Evolutionary conservation across 1,140 invertebrate species (phyloP), one percentile per base, ranked within the genome.

Genomic region (Antheraea pernyi): DNA sequence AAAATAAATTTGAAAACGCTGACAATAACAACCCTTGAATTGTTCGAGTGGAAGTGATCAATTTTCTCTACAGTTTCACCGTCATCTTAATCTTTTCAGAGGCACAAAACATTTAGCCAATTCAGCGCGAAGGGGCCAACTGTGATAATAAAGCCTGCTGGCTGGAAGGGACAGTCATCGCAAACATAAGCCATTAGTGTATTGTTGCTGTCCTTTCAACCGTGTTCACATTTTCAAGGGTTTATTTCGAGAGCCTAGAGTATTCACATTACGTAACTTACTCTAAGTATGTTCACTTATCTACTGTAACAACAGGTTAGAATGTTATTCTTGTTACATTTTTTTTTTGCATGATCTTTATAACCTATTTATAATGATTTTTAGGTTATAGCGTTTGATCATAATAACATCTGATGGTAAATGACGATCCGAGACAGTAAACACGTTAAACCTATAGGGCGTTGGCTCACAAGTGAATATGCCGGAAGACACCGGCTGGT

Each of bases 41-140:
- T 80, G 77, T 74, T 86, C 76, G 70, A 83, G 82, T 88, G 88
- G 82, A 91, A 91, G 79, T 86, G 87, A 91, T 90, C 86, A 89
- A 90, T 89, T 89, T 89, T 91, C 84, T 85, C 82, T 84, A 91
- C 84, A 89, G 88, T 91, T 90, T 90, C 85, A 84, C 83, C 85
- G 83, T 88, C 86, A 85, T 89, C 85, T 90, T 78, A 77, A 89
- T 87, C 86, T 91, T 90, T 89, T 89, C 81, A 85, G 75, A 74
- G 75, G 81, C 83, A 89, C 84, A 91, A 91, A 88, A 89, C 86
- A 89, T 91, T 91, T 88, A 86, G 86, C 86, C 86, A 90, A 90
- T 90, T 90, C 87, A 90, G 86, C 86, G 82, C 79, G 82, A 83
- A 78, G 82, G 75, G 83, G 74, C 78, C 82, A 77, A 73, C 78